Conservation (phyloP, 23 tunicate genomes). For the Oikopleura vanhoeffeni region DNA sequence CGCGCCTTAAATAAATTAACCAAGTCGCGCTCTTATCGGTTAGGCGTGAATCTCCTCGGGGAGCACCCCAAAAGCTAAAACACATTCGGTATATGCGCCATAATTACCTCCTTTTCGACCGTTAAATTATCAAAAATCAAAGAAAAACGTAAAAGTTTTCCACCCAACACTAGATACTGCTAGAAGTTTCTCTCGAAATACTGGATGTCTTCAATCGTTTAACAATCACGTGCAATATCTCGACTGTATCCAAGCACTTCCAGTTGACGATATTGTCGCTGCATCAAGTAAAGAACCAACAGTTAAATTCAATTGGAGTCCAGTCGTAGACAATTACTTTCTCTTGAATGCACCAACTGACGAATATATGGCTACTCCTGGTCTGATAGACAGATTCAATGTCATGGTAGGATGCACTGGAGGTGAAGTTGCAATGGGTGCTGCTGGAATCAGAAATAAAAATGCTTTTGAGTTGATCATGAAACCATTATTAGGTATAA, state of each 20-base stretch:
- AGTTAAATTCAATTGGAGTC: not conserved
- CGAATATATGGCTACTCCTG: not conserved
- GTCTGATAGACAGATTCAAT: not conserved
- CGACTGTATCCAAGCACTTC: not conserved
- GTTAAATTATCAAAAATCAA: no score
- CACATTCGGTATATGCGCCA: no score
- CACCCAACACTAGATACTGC: not conserved
- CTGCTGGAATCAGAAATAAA: not conserved
- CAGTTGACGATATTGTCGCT: not conserved
- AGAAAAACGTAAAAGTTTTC: no score
- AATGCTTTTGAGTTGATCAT: not conserved
- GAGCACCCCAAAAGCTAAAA: no score
- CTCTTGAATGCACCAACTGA: not conserved
- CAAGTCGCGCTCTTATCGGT: no score
- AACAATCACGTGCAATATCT: not conserved
- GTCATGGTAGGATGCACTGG: not conserved
- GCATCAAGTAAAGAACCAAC: not conserved
- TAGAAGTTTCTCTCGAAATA: not conserved
- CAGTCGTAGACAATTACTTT: not conserved
- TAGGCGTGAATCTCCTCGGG: no score
- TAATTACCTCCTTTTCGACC: no score
- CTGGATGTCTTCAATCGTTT: not conserved
- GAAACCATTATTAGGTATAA: not conserved
- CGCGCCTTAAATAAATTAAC: no score
- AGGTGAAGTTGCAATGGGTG: constrained; percentile 8